Conservation (phyloP, 2,888 invertebrate genomes). For the Sinotaia quadrata region DNA sequence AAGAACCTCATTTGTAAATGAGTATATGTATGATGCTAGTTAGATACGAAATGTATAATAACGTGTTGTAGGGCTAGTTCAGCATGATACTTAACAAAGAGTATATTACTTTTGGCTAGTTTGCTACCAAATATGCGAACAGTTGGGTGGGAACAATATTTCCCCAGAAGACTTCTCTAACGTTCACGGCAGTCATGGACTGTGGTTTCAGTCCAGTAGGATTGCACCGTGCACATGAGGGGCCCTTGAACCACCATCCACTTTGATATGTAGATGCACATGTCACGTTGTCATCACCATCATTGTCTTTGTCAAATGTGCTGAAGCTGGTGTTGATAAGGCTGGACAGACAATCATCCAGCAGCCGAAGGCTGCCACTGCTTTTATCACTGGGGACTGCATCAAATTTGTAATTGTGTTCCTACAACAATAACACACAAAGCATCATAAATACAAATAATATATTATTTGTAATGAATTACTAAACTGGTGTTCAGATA, state of each 20-base stretch:
- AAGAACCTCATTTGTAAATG: no score
- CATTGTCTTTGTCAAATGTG: slow-evolving; percentile 1
- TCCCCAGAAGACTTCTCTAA: not conserved
- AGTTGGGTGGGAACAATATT: not conserved
- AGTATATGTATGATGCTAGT: no score
- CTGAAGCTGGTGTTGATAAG: not conserved
- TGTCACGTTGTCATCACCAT: not conserved
- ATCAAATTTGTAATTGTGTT: not conserved
- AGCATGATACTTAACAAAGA: no score
- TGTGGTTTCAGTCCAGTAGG: not conserved
- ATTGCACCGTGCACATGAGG: not conserved
- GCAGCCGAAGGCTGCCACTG: not conserved
- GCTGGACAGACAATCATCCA: not conserved
- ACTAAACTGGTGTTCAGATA: no score
- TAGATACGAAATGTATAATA: no score
- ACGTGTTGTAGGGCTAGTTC: no score
- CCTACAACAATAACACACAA: not conserved
- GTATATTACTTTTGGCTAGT: no score
- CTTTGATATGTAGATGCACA: not conserved
- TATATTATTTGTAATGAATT: no score
- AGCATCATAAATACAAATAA: not conserved
- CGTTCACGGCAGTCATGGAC: not conserved
- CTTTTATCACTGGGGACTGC: not conserved
- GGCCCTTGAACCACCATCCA: not conserved
- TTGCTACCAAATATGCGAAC: not conserved